Conservation (phyloP, 2,113 vertebrate species). For the Clarias magur region DNA sequence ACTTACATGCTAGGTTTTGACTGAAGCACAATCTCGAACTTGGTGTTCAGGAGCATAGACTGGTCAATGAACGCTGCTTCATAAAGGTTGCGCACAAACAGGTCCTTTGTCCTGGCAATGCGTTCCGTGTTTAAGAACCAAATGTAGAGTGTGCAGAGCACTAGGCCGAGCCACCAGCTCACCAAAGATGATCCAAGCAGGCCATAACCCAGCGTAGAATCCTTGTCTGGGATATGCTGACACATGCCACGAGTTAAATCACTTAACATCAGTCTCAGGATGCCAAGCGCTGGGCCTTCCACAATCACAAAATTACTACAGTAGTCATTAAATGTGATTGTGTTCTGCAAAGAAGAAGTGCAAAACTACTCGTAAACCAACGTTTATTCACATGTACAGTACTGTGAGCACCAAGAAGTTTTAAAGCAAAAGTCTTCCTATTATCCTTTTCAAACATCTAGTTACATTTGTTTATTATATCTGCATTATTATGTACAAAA, state of each 20-base stretch:
- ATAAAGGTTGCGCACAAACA: constrained; percentile 56
- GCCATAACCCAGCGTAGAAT: not conserved
- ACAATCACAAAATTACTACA: not conserved
- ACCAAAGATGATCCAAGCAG: constrained; percentile 38
- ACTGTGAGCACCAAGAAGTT: no score
- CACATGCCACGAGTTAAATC: constrained; percentile 46
- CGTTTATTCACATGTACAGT: no score
- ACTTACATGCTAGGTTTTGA: not conserved
- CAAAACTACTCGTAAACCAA: not conserved
- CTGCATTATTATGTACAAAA: no score
- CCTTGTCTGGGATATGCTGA: not conserved
- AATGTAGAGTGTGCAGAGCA: constrained; percentile 55
- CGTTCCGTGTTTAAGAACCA: constrained; percentile 48
- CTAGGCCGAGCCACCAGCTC: constrained; percentile 50
- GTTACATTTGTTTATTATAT: no score
- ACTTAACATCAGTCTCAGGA: not conserved
- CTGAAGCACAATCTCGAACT: constrained; percentile 12
- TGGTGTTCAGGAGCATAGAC: constrained; percentile 52
- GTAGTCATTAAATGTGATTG: not conserved
- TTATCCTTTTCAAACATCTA: no score
- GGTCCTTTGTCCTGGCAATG: constrained; percentile 58
- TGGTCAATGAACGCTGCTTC: constrained; percentile 62
- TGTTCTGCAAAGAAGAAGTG: not conserved
- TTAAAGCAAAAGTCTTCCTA: no score
- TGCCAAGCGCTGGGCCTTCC: not conserved